Evolutionary conservation across 2,888 invertebrate genomes (phyloP).

Genomic region (Pimpla rufipes): DNA sequence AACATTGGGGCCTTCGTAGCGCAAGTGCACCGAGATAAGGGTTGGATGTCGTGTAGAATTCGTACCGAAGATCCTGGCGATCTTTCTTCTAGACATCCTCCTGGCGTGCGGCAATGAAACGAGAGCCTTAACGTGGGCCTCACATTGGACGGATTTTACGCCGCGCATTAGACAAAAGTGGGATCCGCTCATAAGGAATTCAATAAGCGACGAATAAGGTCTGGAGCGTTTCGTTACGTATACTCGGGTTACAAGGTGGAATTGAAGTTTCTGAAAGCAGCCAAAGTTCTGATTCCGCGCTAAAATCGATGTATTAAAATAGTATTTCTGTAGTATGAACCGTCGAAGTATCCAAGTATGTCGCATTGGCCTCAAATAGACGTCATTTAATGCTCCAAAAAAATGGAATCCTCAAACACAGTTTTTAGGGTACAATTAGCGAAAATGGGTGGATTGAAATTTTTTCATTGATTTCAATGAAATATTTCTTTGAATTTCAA

Average conservation of each 20-base stretch:
- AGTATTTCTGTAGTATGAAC: too few relatives aligned
- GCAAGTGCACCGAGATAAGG: conserved; percentile 56
- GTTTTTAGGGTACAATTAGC: too few relatives aligned
- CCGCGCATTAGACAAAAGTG: conserved; percentile 69
- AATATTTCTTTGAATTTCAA: too few relatives aligned
- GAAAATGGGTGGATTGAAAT: too few relatives aligned
- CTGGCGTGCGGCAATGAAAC: conserved; percentile 41
- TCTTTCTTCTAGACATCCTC: neutral
- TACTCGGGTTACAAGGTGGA: neutral
- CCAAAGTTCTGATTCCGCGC: conserved; percentile 33
- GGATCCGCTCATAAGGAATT: conserved; percentile 73
- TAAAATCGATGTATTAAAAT: too few relatives aligned
- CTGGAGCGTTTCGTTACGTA: neutral
- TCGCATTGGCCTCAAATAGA: too few relatives aligned
- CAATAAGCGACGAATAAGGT: conserved; percentile 57
- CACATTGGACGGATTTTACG: conserved; percentile 69
- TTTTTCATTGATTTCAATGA: too few relatives aligned
- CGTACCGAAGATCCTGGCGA: conserved; percentile 28
- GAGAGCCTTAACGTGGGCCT: conserved; percentile 2
- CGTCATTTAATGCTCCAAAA: too few relatives aligned
- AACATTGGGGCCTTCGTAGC: conserved; percentile 45
- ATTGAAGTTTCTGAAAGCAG: neutral
- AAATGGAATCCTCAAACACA: too few relatives aligned
- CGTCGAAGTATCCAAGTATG: too few relatives aligned
- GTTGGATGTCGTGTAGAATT: conserved; percentile 39